Evolutionary conservation across 1,140 invertebrate genomes (phyloP).

Genomic region (Zaprionus nigranus): DNA sequence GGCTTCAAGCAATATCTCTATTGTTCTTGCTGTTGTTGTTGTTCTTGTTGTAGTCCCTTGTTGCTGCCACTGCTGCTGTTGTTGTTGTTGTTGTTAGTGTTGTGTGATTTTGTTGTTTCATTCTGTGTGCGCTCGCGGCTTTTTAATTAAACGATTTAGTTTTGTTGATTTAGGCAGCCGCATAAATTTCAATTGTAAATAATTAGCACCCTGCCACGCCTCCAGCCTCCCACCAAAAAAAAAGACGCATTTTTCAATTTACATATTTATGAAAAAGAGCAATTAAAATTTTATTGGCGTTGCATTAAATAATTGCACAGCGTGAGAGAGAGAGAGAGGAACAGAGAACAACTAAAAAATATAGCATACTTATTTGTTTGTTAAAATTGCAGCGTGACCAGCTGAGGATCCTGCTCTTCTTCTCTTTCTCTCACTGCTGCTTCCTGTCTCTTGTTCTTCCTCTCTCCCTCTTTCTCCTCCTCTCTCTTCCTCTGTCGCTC

Average conservation of each 20-base stretch:
- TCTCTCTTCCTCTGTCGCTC: background rate
- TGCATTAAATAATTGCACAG: slow-evolving; percentile 72
- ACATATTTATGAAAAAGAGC: slow-evolving; percentile 55
- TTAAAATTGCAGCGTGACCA: slow-evolving; percentile 31
- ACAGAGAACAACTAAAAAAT: slow-evolving; percentile 8
- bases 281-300: slow-evolving; percentile 75
- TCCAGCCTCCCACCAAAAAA: background rate
- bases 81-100: slow-evolving; percentile 21
- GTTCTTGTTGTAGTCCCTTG: slow-evolving; percentile 7
- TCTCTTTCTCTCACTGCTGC: background rate
- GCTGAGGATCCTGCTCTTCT: slow-evolving; percentile 1
- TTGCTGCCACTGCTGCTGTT: background rate
- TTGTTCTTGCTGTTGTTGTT: slow-evolving; percentile 7
- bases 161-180: slow-evolving; percentile 76
- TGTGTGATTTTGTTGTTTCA: slow-evolving; percentile 46
- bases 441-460: no score
- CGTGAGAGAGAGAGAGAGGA: background rate
- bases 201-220: slow-evolving; percentile 38
- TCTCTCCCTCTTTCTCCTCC: no score
- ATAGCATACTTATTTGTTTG: slow-evolving; percentile 45
- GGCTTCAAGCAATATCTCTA: slow-evolving; percentile 63
- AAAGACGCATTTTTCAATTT: slow-evolving; percentile 45
- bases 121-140: slow-evolving; percentile 45
- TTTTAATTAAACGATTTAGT: slow-evolving; percentile 80
- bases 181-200: slow-evolving; percentile 80